Evolutionary conservation across 2,113 vertebrate species (phyloP).

Genomic region (Entelurus aequoreus): DNA sequence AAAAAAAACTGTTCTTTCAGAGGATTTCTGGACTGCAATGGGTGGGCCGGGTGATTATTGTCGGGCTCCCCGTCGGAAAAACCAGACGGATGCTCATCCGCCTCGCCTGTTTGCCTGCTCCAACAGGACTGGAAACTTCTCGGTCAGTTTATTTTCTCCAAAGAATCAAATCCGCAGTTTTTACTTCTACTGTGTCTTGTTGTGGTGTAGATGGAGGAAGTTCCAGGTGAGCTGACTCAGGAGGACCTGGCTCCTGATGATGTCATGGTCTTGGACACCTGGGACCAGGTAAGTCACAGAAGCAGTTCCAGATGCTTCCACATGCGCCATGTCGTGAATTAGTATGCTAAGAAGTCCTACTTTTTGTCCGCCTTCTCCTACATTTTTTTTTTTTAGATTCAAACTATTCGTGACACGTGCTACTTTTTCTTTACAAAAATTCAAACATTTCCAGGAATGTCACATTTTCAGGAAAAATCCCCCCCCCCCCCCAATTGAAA

Average conservation of each 20-base stretch:
- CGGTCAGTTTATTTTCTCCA: constrained; percentile 58
- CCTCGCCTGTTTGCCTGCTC: constrained; percentile 88
- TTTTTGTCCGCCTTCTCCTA: not conserved
- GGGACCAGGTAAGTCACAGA: constrained; percentile 78
- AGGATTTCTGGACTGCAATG: constrained; percentile 79
- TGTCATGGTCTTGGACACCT: constrained; percentile 87
- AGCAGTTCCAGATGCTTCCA: too few species aligned
- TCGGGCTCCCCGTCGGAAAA: constrained; percentile 76
- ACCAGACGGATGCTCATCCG: constrained; percentile 81
- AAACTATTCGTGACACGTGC: too few species aligned
- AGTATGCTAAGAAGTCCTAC: too few species aligned
- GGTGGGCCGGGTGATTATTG: constrained; percentile 79
- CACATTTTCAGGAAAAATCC: too few species aligned
- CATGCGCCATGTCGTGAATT: too few species aligned
- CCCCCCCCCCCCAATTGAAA: too few species aligned
- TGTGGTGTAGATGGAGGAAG: constrained; percentile 81
- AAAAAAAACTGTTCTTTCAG: constrained; percentile 58
- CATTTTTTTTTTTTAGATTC: too few species aligned
- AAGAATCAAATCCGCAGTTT: not conserved
- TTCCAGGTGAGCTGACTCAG: constrained; percentile 86
- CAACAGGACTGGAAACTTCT: constrained; percentile 85
- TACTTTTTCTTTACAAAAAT: too few species aligned
- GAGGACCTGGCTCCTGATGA: constrained; percentile 88
- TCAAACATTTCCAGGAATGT: too few species aligned
- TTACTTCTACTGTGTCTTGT: not conserved